A percentile compares a stretch with the other conserved stretches of the same genome.
phyloP scores from a whole-genome alignment of 1,140 invertebrate species.

The Sminthurides bifidus region DNA sequence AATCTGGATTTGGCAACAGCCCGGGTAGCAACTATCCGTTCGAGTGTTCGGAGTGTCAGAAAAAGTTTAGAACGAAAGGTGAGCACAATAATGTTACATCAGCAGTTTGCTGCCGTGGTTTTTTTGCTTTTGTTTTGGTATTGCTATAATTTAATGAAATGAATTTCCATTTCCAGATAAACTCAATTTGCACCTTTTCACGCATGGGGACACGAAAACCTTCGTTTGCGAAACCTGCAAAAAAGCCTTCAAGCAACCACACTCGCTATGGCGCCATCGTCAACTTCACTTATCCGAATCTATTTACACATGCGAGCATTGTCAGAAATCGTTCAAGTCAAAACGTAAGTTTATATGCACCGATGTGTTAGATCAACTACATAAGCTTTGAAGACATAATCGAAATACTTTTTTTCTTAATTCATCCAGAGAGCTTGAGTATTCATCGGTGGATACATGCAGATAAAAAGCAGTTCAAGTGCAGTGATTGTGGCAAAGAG shows the following conservation, averaged over 20 bases:
- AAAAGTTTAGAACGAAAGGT: constrained; percentile 1
- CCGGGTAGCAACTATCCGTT: neutral
- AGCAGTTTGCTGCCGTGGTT: neutral
- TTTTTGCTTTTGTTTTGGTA: neutral
- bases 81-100: neutral
- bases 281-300: neutral
- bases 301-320: neutral
- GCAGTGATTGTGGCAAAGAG: neutral
- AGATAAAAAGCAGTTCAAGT: constrained; percentile 1
- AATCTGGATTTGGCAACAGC: neutral
- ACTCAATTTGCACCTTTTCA: neutral
- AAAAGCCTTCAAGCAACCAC: neutral
- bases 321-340: neutral
- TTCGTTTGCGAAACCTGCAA: constrained; percentile 1
- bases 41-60: neutral
- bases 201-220: neutral
- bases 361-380: neutral
- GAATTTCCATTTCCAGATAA: neutral
- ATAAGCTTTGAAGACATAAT: neutral
- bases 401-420: neutral
- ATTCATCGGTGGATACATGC: constrained; percentile 2
- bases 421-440: neutral
- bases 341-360: neutral
- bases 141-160: neutral
- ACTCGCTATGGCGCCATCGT: neutral